Evolutionary conservation across 2,888 invertebrate genomes (phyloP).

Genomic region (Heterodera filipjevi): DNA sequence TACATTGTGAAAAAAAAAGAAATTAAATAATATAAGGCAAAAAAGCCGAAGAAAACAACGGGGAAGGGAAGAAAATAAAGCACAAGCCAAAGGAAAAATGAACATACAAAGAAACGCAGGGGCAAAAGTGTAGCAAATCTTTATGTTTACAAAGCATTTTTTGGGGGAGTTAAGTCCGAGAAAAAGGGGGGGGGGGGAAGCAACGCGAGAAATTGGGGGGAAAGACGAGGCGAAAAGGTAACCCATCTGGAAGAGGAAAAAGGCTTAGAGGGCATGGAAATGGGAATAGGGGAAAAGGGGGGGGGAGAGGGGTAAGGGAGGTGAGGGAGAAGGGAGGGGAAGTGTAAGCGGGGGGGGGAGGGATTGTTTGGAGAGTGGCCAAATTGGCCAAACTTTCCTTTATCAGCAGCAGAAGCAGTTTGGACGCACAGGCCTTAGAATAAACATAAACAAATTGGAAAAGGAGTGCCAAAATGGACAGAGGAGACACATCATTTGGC

Average conservation of each 20-base stretch:
- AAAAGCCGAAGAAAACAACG: background rate
- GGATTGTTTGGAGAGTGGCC: background rate
- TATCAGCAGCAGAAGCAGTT: background rate
- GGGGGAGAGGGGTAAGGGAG: background rate
- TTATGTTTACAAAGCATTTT: conserved; percentile 19
- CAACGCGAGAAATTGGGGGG: background rate
- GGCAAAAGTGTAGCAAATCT: background rate
- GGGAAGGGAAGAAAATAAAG: background rate
- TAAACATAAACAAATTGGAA: background rate
- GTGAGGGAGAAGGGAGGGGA: background rate
- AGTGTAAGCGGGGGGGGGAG: background rate
- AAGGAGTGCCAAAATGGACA: background rate
- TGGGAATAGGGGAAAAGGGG: background rate
- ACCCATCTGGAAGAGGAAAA: background rate
- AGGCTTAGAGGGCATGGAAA: background rate
- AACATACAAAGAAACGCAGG: background rate
- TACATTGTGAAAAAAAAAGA: background rate
- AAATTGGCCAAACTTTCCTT: background rate
- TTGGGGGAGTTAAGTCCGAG: background rate
- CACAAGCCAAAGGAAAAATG: background rate
- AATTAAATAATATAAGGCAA: background rate
- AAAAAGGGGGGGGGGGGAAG: background rate
- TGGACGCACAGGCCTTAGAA: background rate
- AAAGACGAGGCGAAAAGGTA: conserved; percentile 2
- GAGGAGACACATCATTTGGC: background rate